A percentile compares a stretch with the other conserved stretches of the same genome.
These are phyloP conservation scores for Patella vulgata DNA, from an alignment of 1,140 invertebrate species.

Conservation along the genomic window DNA sequence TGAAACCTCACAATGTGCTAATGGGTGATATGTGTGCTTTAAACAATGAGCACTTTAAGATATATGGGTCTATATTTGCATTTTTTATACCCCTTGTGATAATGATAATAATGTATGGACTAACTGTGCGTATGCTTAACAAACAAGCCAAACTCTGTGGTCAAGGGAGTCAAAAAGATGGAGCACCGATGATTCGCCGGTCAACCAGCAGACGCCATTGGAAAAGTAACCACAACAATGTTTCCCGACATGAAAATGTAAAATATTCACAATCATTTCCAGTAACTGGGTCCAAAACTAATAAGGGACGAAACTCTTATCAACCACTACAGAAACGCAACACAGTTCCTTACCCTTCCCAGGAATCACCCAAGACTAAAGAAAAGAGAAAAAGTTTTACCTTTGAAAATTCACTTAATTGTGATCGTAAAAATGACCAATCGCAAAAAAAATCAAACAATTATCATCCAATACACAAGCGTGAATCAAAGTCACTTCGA, in stretches of 20 bases:
- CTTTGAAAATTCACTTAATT: no score
- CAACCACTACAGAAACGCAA: no score
- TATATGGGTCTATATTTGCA: slow-evolving; percentile 91
- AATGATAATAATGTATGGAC: slow-evolving; percentile 91
- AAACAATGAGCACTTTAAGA: slow-evolving; percentile 75
- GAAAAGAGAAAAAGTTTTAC: no score
- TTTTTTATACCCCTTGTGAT: slow-evolving; percentile 96
- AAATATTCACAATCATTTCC: no score
- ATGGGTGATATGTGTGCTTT: slow-evolving; percentile 75
- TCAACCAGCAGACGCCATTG: slow-evolving; percentile 42
- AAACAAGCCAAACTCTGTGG: slow-evolving; percentile 51
- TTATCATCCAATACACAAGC: no score
- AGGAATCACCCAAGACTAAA: no score
- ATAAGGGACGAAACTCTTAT: no score
- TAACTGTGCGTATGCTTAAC: slow-evolving; percentile 78
- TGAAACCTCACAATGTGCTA: slow-evolving; percentile 66
- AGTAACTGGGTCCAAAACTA: no score
- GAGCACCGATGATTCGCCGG: slow-evolving; percentile 51
- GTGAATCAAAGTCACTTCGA: slow-evolving; percentile 38
- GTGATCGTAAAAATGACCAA: no score
- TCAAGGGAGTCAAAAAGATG: slow-evolving; percentile 36
- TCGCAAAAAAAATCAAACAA: no score
- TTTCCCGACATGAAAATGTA: no score
- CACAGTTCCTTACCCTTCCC: no score
- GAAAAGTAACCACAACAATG: slow-evolving; percentile 8